Conservation (phyloP, 2,797 vertebrate species). For the Cheirogaleus major region DNA sequence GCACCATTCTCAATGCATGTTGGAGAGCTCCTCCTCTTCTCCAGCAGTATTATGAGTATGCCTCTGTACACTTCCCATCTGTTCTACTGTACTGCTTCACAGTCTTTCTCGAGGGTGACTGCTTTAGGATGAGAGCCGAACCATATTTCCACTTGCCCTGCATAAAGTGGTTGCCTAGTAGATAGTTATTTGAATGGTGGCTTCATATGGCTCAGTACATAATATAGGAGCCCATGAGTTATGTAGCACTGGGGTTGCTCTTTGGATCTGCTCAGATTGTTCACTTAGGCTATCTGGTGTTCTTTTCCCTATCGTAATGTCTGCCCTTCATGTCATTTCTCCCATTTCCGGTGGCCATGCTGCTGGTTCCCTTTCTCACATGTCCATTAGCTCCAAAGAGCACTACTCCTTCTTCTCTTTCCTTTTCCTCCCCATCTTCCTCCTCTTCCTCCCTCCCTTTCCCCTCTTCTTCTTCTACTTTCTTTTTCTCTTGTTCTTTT, state of each 20-base stretch:
- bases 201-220: neutral
- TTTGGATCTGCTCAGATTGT: neutral
- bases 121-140: neutral
- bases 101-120: neutral
- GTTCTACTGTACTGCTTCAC: accelerated
- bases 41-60: accelerated
- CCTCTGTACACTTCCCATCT: neutral
- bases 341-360: neutral
- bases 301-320: neutral
- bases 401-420: neutral
- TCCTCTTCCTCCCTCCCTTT: neutral
- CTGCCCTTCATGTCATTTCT: neutral
- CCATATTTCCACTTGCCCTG: neutral
- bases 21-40: neutral
- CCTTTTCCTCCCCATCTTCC: too few relatives aligned
- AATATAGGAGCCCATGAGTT: neutral
- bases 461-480: neutral
- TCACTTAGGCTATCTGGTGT: neutral
- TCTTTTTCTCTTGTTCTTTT: neutral
- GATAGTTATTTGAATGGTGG: neutral
- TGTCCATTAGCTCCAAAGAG: neutral
- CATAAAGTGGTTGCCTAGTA: neutral
- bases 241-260: neutral
- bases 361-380: neutral
- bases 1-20: accelerated